A percentile compares a stretch with the other conserved stretches of the same genome.
Conservation (phyloP, 23 tunicate genomes). For the Botrylloides violaceus region DNA sequence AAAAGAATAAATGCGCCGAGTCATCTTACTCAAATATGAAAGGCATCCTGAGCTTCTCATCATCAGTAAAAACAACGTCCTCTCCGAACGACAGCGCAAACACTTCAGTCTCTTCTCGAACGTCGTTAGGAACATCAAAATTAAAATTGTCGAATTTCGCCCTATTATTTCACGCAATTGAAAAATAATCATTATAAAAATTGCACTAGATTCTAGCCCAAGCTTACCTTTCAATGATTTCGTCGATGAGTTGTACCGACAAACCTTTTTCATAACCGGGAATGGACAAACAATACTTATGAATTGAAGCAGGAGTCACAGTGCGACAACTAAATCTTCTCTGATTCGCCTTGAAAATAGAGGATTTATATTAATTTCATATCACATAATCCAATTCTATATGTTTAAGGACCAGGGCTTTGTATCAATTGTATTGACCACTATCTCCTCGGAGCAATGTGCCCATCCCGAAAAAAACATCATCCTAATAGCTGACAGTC, state of each 20-base stretch:
- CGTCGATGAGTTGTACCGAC: neutral
- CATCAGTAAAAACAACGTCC: slow-evolving; percentile 5
- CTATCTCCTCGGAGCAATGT: too few species aligned
- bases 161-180: neutral
- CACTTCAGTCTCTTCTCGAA: slow-evolving; percentile 9
- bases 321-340: too few species aligned
- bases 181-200: neutral
- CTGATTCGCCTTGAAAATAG: too few species aligned
- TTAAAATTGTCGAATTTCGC: neutral
- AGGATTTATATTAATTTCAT: too few species aligned
- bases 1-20: too few species aligned
- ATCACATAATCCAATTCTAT: too few species aligned
- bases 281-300: slow-evolving; percentile 11
- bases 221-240: slow-evolving; percentile 18
- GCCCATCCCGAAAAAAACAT: too few species aligned
- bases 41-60: slow-evolving; percentile 8
- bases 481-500: too few species aligned
- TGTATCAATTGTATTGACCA: too few species aligned
- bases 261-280: slow-evolving; percentile 13
- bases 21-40: slow-evolving; percentile 13
- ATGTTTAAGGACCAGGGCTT: too few species aligned
- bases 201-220: neutral
- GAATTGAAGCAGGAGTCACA: slow-evolving; percentile 9
- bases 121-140: slow-evolving; percentile 11
- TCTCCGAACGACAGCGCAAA: slow-evolving; percentile 5